Evolutionary conservation across 2,113 vertebrate genomes (phyloP), one percentile per base, ranked within the genome.

Genomic region (Hipposideros armiger): DNA sequence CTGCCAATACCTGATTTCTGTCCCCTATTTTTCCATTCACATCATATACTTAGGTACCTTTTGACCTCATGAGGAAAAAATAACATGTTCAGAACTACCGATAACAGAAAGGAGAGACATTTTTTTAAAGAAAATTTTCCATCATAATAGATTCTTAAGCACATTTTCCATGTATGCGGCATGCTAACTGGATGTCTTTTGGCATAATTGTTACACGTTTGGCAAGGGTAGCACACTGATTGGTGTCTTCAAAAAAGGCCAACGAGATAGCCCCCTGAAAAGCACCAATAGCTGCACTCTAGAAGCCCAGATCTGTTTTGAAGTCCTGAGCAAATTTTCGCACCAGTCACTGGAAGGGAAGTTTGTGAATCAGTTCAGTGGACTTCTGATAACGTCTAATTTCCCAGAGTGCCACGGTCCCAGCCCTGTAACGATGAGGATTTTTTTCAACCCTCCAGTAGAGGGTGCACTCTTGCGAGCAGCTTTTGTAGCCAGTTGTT

Each of bases 261-360:
- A 32, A 58, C 67, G 17, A 72, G n/a, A 32, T 87, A 58, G 67
- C 67, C 84, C 72, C 98, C 99, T 99, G 99, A 98, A 99, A 98
- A 98, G 99, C 99, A 98, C 99, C 99, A 89, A 99, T 99, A 97
- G 98, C 99, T 96, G 99, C 98, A 81, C 98, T 99, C 97, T 99
- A 99, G 97, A 99, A 99, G 98, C 98, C 98, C 98, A 99, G 98
- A 86, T 99, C 98, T 98, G 99, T 99, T 97, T 99, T 99, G 98
- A 99, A 99, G 97, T 99, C 99, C 98, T 99, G 99, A 98, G 98
- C 99, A 97, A 99, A 99, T 98, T 99, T 98, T 97, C 98, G 98
- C 97, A 99, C 99, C 98, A 99, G 98, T 72, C 98, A 98, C 95
- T 99, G 99, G 98, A 99, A 99, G 56, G 99, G 98, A 77, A 99